Conservation (phyloP, 2,113 vertebrate species). For the Marcusenius ussheri region DNA sequence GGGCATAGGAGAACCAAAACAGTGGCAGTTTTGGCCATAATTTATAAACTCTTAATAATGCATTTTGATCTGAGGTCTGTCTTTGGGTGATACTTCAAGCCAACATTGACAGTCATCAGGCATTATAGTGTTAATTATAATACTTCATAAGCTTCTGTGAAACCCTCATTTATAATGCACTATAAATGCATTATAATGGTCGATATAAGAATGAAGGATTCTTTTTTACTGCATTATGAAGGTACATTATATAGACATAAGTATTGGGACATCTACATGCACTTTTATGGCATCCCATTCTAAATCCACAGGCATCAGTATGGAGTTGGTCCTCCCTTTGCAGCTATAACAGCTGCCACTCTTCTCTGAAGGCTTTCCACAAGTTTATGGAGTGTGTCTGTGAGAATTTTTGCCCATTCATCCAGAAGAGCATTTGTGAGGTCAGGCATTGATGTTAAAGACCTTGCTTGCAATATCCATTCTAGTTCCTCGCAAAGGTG, state of each 20-base stretch:
- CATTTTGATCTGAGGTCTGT: neutral
- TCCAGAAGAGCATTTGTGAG: neutral
- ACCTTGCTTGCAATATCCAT: neutral
- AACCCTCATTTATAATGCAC: neutral
- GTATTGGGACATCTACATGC: neutral
- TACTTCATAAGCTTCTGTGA: neutral
- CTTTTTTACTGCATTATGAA: neutral
- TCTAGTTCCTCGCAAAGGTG: neutral
- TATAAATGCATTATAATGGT: neutral
- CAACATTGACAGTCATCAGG: neutral
- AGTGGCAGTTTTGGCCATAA: neutral
- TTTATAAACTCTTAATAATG: neutral
- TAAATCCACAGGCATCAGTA: neutral
- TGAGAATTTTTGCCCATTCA: neutral
- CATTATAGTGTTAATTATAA: neutral
- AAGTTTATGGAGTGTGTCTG: neutral
- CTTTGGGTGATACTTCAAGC: neutral
- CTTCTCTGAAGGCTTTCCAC: neutral
- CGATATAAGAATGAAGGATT: neutral
- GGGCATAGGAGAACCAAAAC: conserved; percentile 5
- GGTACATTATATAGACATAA: neutral
- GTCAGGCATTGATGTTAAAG: neutral
- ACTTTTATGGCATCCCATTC: neutral
- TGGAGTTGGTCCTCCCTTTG: neutral
- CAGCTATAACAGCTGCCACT: neutral